These are phyloP conservation scores for Zenarchopterus dispar DNA, from an alignment of 2,797 vertebrate species.

Conservation along the genomic window DNA sequence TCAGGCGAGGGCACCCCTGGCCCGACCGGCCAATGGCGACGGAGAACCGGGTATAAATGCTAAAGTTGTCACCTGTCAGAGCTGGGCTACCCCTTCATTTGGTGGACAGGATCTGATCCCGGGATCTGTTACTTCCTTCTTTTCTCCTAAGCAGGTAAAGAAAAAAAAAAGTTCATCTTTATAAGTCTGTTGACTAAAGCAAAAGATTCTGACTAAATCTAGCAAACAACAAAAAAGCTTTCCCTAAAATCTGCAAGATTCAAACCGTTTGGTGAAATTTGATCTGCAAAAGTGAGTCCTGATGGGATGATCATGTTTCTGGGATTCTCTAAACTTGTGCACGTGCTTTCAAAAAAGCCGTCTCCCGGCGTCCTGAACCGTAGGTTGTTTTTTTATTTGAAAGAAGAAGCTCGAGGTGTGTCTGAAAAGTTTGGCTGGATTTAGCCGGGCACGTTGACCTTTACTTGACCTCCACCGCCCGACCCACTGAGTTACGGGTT, in stretches of 20 bases:
- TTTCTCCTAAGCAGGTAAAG: slow-evolving; percentile 84
- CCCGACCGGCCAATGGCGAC: slow-evolving; percentile 70
- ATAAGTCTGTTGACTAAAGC: not conserved
- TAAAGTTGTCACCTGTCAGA: slow-evolving; percentile 66
- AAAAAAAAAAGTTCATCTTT: slow-evolving; percentile 8
- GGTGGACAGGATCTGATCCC: slow-evolving; percentile 87
- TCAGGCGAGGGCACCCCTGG: slow-evolving; percentile 52
- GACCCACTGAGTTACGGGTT: no score
- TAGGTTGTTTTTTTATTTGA: not conserved
- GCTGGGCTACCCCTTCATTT: slow-evolving; percentile 86
- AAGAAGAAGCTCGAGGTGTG: slow-evolving; percentile 10
- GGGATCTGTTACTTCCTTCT: slow-evolving; percentile 84
- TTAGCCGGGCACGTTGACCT: no score
- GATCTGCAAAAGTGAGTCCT: no score
- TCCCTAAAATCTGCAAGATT: slow-evolving; percentile 1
- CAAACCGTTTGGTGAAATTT: not conserved
- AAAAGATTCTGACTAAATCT: not conserved
- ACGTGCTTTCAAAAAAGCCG: no score
- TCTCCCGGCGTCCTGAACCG: no score
- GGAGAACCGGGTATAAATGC: slow-evolving; percentile 79
- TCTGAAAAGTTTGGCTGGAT: no score
- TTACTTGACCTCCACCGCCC: no score
- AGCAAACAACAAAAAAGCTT: not conserved
- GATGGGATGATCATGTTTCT: no score
- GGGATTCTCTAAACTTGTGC: no score